A percentile compares a stretch with the other conserved stretches of the same genome.
These are phyloP conservation scores for Drosophila neutralis DNA, from an alignment of 2,888 invertebrate genomes.

Conservation along the genomic window DNA sequence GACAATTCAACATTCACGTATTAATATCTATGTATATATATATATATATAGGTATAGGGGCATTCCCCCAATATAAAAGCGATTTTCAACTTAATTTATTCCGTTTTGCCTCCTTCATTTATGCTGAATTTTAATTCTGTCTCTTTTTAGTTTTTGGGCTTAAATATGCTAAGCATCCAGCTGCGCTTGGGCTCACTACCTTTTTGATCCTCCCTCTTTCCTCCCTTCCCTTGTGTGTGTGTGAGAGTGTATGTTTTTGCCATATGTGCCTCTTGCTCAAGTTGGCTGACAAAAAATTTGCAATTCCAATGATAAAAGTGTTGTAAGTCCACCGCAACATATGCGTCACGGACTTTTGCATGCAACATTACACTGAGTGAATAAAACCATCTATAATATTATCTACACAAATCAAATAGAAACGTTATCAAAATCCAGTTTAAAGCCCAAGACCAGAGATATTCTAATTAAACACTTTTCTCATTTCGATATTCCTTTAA, in stretches of 20 bases:
- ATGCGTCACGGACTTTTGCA: constrained; percentile 22
- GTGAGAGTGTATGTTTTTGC: constrained; percentile 23
- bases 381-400: neutral
- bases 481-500: neutral
- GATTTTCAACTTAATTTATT: constrained; percentile 73
- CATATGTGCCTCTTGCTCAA: constrained; percentile 48
- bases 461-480: neutral
- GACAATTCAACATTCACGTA: constrained; percentile 28
- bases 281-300: constrained; percentile 55
- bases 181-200: constrained; percentile 49
- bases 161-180: constrained; percentile 70
- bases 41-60: constrained; percentile 9
- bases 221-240: constrained; percentile 8
- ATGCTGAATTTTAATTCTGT: constrained; percentile 64
- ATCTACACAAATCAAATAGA: neutral
- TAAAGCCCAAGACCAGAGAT: neutral
- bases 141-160: constrained; percentile 61
- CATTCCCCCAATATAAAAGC: constrained; percentile 60
- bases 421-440: neutral
- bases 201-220: constrained; percentile 42
- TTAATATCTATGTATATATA: constrained; percentile 4
- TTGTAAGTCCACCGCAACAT: constrained; percentile 56
- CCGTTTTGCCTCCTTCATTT: constrained; percentile 52
- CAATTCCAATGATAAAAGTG: constrained; percentile 74
- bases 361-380: constrained; percentile 20